A percentile compares a stretch with the other conserved stretches of the same genome.
phyloP scores from a whole-genome alignment of 2,797 vertebrate genomes.

The Sebastolobus alascanus region DNA sequence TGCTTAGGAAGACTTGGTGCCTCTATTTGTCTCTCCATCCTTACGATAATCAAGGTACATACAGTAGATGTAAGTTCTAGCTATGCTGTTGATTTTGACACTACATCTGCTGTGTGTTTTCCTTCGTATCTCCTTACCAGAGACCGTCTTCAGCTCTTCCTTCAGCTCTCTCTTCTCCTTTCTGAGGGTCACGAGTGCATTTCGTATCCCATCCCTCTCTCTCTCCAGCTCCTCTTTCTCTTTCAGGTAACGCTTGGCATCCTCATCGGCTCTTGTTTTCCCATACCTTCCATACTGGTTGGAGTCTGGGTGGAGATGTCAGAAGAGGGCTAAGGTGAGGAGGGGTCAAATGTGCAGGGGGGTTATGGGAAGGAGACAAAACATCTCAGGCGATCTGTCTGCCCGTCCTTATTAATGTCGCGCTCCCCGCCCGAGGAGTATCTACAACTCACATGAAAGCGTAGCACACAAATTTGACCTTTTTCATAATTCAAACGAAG shows the following conservation, averaged over 20 bases:
- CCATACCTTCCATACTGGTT: conserved; percentile 95
- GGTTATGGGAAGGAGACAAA: conserved; percentile 75
- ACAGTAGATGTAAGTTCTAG: background rate
- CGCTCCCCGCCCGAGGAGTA: background rate
- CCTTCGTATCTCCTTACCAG: conserved; percentile 80
- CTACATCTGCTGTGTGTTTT: background rate
- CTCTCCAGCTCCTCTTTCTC: conserved; percentile 95
- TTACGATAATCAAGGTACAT: background rate
- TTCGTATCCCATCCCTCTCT: conserved; percentile 90
- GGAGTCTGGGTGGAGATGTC: conserved; percentile 81
- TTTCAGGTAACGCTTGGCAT: conserved; percentile 90
- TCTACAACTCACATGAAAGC: background rate
- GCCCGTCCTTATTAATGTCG: conserved; percentile 16
- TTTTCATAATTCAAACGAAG: background rate
- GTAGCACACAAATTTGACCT: background rate
- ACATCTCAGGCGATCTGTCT: background rate
- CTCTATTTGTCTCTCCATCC: background rate
- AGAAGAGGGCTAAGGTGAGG: conserved; percentile 62
- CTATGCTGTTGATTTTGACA: background rate
- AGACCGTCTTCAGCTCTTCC: conserved; percentile 88
- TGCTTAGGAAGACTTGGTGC: background rate
- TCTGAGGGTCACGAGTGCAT: conserved; percentile 86
- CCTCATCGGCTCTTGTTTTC: conserved; percentile 96
- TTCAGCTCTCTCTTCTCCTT: conserved; percentile 91
- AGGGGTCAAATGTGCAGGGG: conserved; percentile 54